Evolutionary conservation across 2,888 invertebrate genomes (phyloP).

Genomic region (Ditula angustiorana): DNA sequence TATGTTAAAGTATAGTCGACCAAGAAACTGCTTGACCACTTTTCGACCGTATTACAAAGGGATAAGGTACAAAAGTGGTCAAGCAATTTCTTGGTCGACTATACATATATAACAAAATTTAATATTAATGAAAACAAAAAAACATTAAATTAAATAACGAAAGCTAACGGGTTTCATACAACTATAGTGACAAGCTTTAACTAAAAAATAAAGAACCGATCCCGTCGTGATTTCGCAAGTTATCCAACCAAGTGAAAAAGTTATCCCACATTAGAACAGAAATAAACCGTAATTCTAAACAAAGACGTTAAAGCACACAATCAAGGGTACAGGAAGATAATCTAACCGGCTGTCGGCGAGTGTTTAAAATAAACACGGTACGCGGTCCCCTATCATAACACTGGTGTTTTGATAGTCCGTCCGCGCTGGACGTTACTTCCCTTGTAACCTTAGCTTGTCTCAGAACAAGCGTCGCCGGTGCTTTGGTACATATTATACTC

Average conservation of each 20-base stretch:
- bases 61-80: too few species aligned
- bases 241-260: slow-evolving; percentile 7
- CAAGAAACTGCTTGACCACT: too few species aligned
- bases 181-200: too few species aligned
- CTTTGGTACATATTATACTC: too few species aligned
- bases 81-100: too few species aligned
- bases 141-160: too few species aligned
- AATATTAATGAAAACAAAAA: too few species aligned
- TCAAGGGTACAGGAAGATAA: slow-evolving; percentile 67
- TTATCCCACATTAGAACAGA: slow-evolving; percentile 18
- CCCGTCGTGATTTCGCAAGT: slow-evolving; percentile 1
- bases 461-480: background rate
- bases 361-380: slow-evolving; percentile 78
- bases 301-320: slow-evolving; percentile 53
- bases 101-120: too few species aligned
- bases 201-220: too few species aligned
- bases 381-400: slow-evolving; percentile 77
- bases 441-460: slow-evolving; percentile 7
- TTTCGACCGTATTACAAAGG: too few species aligned
- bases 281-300: slow-evolving; percentile 48
- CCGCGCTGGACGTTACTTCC: slow-evolving; percentile 50
- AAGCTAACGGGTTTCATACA: too few species aligned
- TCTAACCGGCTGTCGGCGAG: slow-evolving; percentile 64
- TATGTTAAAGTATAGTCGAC: too few species aligned
- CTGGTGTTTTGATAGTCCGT: slow-evolving; percentile 75